Base-by-base conservation (phyloP, 2,888 invertebrate species). In the Mycogona germanica region DNA sequence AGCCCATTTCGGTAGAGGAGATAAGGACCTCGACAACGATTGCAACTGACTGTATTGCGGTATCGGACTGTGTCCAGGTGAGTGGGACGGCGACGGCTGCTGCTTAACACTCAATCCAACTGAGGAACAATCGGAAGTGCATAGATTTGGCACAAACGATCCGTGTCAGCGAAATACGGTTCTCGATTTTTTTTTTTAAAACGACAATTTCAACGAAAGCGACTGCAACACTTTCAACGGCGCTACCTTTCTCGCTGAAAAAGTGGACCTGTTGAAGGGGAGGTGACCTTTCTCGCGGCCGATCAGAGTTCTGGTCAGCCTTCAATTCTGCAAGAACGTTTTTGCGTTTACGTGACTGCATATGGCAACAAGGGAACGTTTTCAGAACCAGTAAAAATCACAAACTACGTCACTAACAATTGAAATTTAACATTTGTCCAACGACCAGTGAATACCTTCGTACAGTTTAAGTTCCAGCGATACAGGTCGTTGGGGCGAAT, bases 1-100 rank as follows among this genome's bases (percentile, higher is more conserved):
- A 54, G 75, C 75, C 76, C 76, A 76, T 65, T 74, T 75, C 53
- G 78, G 78, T 62, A 78, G 70, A 50, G 78, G 64, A 51, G 65
- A 64, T 38, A 62, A 58, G 41, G 60, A 51, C 37, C 63, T 44
- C n/a, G n/a, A n/a, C n/a, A n/a, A n/a, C n/a, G n/a, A n/a, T n/a
- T n/a, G n/a, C n/a, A n/a, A 30, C 26, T 40, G 37, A n/a, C 25
- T 25, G 3, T 32, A 21, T 17, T 28, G 54, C 25, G 61, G 58
- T 44, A 58, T 57, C n/a, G 59, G 59, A 28, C 53, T 48, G 21
- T 30, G 26, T 29, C 41, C 47, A n/a, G 58, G 58, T 29, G 58
- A 58, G 35, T 45, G 51, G 9, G 55, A 37, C 23, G 58, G 57
- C 29, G 56, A 58, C 37, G 58, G 58, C 37, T 58, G 58, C 56